phyloP scores from a whole-genome alignment of 2,888 invertebrate species.

The Ischnus inquisitorius region DNA sequence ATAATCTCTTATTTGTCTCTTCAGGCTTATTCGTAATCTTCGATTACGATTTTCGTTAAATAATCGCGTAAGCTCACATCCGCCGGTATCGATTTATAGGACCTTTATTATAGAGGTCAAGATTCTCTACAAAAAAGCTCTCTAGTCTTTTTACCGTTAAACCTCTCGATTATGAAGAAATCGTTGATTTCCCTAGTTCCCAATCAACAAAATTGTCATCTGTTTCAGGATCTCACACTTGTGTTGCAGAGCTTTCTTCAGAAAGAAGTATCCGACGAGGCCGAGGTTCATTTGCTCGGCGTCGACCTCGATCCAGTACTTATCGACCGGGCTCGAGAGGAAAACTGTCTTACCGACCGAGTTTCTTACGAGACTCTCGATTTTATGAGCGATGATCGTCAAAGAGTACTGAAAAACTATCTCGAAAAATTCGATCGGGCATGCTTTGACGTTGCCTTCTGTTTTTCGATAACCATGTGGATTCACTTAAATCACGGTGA shows the following conservation, averaged over 20 bases:
- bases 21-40: too few species aligned
- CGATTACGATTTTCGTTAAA: too few species aligned
- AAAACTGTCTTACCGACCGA: conserved; percentile 82
- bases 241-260: conserved; percentile 87
- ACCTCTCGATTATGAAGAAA: neutral
- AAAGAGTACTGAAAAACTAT: conserved; percentile 85
- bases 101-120: neutral
- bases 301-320: conserved; percentile 92
- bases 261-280: conserved; percentile 82
- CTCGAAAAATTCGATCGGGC: conserved; percentile 84
- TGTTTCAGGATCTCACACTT: conserved; percentile 89
- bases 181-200: conserved; percentile 34
- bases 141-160: neutral
- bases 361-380: conserved; percentile 88
- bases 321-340: conserved; percentile 89
- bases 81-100: neutral
- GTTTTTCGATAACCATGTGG: conserved; percentile 96
- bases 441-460: conserved; percentile 90
- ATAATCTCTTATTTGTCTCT: too few species aligned
- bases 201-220: conserved; percentile 36
- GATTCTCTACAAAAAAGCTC: conserved; percentile 6
- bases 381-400: conserved; percentile 86
- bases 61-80: neutral
- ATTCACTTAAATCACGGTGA: conserved; percentile 95
- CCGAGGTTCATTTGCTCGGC: conserved; percentile 87